phyloP scores from a whole-genome alignment of 2,113 vertebrate genomes.

The Penelope pileata region DNA sequence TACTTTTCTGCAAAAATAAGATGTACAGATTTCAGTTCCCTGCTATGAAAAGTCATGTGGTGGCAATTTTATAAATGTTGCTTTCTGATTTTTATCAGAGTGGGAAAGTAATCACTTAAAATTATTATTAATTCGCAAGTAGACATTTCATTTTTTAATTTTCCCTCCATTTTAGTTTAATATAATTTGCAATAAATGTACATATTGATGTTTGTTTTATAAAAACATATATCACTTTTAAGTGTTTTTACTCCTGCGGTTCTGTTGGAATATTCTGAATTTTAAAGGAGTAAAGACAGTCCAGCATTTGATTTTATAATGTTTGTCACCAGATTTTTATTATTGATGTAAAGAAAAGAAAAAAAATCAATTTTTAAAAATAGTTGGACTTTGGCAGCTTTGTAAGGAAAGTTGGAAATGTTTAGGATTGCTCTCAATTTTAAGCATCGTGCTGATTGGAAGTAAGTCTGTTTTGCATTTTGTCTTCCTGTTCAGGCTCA shows the following conservation, averaged over 20 bases:
- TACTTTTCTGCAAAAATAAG: constrained; percentile 86
- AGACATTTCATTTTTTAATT: constrained; percentile 82
- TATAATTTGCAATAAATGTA: constrained; percentile 88
- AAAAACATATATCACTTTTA: constrained; percentile 82
- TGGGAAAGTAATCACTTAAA: constrained; percentile 82
- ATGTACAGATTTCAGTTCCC: constrained; percentile 85
- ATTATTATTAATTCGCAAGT: constrained; percentile 79
- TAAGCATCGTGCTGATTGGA: constrained; percentile 78
- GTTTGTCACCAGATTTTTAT: constrained; percentile 86
- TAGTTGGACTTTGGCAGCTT: constrained; percentile 83
- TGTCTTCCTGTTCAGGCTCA: constrained; percentile 79
- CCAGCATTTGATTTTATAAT: constrained; percentile 84
- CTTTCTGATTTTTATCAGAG: constrained; percentile 86
- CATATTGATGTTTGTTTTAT: constrained; percentile 85
- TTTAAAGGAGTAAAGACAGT: constrained; percentile 81
- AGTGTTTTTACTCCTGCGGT: constrained; percentile 78
- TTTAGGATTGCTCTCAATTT: constrained; percentile 76
- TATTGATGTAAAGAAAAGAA: constrained; percentile 80
- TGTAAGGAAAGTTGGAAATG: constrained; percentile 79
- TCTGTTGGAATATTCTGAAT: constrained; percentile 82
- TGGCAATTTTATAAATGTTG: constrained; percentile 85
- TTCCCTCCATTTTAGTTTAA: constrained; percentile 81
- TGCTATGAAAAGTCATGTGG: constrained; percentile 85
- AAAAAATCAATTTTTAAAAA: constrained; percentile 76
- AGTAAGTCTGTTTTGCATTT: constrained; percentile 79